Evolutionary conservation across 1,140 invertebrate genomes (phyloP).

Genomic region (Trinorchestia longiramus): DNA sequence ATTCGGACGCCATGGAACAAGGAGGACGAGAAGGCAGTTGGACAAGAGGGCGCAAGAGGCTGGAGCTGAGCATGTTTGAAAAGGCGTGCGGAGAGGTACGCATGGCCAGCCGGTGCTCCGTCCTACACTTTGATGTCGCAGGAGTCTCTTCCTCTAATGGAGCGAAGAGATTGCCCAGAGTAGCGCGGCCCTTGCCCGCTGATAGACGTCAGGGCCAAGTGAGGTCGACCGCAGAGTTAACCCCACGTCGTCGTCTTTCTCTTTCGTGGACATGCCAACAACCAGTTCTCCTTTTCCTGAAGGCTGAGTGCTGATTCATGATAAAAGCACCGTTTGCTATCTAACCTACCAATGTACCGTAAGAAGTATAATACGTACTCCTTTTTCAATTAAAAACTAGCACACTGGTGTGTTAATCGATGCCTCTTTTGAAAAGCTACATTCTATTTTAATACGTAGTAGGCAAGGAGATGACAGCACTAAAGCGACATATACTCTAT

Average conservation of each 20-base stretch:
- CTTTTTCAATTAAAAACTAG: no score
- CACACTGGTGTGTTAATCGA: no score
- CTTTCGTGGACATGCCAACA: not conserved
- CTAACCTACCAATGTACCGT: no score
- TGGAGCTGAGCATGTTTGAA: not conserved
- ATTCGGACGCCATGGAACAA: not conserved
- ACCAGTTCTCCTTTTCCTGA: not conserved
- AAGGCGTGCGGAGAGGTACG: not conserved
- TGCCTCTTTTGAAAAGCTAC: no score
- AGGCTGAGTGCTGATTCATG: not conserved
- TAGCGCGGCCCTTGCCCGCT: slow-evolving; percentile 26
- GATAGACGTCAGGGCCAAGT: slow-evolving; percentile 46
- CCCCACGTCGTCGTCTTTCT: not conserved
- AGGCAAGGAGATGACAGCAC: no score
- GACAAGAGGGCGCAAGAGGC: not conserved
- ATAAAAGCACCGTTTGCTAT: not conserved
- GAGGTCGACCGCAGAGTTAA: not conserved
- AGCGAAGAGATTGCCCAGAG: slow-evolving; percentile 48
- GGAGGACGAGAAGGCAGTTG: not conserved
- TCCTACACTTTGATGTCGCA: slow-evolving; percentile 32
- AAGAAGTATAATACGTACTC: no score
- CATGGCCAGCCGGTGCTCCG: not conserved
- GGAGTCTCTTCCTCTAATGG: slow-evolving; percentile 48
- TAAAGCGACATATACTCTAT: not conserved
- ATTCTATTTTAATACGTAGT: no score